These are phyloP conservation scores for Syrphus vitripennis DNA, from an alignment of 2,888 invertebrate species.

Conservation along the genomic window DNA sequence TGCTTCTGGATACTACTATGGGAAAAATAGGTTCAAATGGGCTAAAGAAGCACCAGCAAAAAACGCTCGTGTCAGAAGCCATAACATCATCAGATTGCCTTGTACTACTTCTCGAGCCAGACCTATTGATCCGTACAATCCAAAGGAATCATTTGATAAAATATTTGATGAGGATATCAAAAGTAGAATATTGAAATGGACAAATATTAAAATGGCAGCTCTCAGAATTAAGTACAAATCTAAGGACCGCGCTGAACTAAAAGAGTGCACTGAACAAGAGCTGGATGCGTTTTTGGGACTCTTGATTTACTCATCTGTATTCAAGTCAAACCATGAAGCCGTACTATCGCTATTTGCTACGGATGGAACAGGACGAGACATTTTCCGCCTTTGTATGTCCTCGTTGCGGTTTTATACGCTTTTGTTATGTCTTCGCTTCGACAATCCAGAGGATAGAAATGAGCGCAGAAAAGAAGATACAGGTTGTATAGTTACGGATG, in stretches of 20 bases:
- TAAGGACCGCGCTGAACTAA: neutral
- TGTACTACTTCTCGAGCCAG: neutral
- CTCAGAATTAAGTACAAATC: neutral
- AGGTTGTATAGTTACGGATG: neutral
- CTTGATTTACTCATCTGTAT: constrained; percentile 59
- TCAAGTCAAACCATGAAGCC: constrained; percentile 66
- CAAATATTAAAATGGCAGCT: neutral
- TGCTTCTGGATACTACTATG: neutral
- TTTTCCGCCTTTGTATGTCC: too few species aligned
- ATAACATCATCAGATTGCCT: neutral
- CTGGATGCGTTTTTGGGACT: constrained; percentile 61
- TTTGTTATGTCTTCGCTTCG: constrained; percentile 44
- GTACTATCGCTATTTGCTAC: constrained; percentile 50
- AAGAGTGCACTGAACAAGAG: neutral
- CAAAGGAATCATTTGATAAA: neutral
- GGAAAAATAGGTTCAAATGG: neutral
- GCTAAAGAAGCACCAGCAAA: neutral
- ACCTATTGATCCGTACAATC: neutral
- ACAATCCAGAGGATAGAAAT: constrained; percentile 30
- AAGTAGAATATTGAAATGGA: neutral
- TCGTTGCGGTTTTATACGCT: constrained; percentile 34
- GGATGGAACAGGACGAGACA: constrained; percentile 67
- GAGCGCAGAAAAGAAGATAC: constrained; percentile 1
- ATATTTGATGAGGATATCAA: neutral
- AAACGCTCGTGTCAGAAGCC: neutral